Conservation (phyloP, 2,888 invertebrate genomes). For the Ectemnius cavifrons region DNA sequence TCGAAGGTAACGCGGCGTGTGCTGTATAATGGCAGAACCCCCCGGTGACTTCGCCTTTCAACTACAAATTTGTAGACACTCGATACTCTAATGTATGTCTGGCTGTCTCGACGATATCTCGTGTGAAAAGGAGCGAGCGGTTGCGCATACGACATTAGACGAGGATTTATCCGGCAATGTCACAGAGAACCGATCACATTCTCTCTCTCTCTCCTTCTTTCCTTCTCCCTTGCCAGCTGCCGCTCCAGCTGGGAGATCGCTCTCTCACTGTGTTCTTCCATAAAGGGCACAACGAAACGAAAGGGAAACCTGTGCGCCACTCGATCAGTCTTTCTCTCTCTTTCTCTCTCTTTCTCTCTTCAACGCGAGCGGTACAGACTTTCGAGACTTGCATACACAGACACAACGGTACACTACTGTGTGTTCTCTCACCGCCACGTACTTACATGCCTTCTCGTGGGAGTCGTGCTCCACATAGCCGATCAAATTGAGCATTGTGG, state of each 20-base stretch:
- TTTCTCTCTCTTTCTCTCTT: neutral
- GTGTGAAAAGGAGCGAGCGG: conserved; percentile 4
- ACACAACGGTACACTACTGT: neutral
- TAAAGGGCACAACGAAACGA: conserved; percentile 45
- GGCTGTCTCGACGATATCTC: neutral
- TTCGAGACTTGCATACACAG: conserved; percentile 25
- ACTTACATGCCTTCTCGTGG: neutral
- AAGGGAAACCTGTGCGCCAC: conserved; percentile 42
- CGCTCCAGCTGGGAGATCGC: neutral
- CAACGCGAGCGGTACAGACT: conserved; percentile 5
- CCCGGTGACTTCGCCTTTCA: neutral
- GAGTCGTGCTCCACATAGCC: conserved; percentile 13
- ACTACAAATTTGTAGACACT: neutral
- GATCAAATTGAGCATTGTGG: conserved; percentile 31
- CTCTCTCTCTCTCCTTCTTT: too few relatives aligned
- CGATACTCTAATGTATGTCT: neutral
- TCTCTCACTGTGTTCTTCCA: conserved; percentile 15
- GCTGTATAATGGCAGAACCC: neutral
- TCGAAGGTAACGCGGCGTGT: too few relatives aligned
- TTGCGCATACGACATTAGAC: conserved; percentile 2
- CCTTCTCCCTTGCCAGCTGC: too few relatives aligned
- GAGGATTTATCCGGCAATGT: conserved; percentile 9
- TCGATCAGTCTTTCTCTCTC: conserved; percentile 18
- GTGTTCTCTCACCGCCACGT: too few relatives aligned
- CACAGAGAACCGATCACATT: neutral